Percentiles rank a stretch among this genome's conserved stretches.
Conservation (phyloP, 2,797 vertebrate species). For the Halcyon chelicuti region DNA sequence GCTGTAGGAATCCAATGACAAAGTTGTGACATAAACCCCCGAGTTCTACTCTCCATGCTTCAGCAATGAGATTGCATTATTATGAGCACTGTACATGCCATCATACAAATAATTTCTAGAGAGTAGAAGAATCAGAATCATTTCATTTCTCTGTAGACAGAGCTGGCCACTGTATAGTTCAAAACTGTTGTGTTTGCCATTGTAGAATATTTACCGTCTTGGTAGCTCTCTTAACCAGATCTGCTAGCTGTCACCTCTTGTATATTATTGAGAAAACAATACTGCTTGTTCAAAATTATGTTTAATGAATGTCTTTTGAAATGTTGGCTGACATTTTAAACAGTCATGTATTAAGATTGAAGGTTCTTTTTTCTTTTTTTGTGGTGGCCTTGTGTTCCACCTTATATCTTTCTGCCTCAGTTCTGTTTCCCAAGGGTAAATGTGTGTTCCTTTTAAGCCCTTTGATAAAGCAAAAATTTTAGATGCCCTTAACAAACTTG, state of each 20-base stretch:
- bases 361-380: background rate
- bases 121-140: background rate
- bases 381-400: background rate
- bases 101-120: background rate
- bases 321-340: background rate
- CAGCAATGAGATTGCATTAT: background rate
- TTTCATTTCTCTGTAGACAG: constrained; percentile 12
- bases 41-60: background rate
- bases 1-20: background rate
- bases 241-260: background rate
- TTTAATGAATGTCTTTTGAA: background rate
- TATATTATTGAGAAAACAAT: background rate
- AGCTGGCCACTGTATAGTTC: background rate
- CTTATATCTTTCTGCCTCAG: background rate
- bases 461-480: constrained; percentile 22
- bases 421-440: constrained; percentile 7
- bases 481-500: background rate
- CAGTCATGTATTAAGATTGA: background rate
- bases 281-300: background rate
- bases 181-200: background rate
- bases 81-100: background rate
- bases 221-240: background rate
- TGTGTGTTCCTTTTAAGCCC: background rate
- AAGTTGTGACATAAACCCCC: background rate
- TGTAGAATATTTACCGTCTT: background rate